Evolutionary conservation across 2,888 invertebrate species (phyloP), one percentile per base, ranked within the genome.

Genomic region (Antitype chi): DNA sequence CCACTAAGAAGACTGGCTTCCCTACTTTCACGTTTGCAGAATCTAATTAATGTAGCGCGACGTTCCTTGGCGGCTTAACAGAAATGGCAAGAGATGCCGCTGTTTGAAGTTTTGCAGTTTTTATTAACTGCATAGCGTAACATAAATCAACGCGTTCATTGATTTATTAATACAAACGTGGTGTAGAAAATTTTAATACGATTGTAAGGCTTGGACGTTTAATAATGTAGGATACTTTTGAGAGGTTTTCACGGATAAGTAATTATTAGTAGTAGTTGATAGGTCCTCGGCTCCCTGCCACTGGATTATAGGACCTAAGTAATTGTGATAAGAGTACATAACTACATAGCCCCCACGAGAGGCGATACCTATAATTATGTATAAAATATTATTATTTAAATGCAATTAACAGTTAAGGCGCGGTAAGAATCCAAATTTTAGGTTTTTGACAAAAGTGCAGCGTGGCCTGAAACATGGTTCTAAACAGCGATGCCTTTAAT

Each of bases 81-180:
- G 1, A 38, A 57, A 60, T 17, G 13, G 0, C 38, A 43, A 84
- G n/a, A 89, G 89, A 86, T 85, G 87, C 86, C 87, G 86, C 49
- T 71, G 60, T 53, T 49, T 17, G 0, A 13, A 57, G 2, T n/a
- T 47, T 20, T 9, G 0, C 43, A 8, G 23, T 28, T 69, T 55
- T 43, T 3, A 32, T n/a, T 70, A 32, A 55, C 85, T 80, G 85
- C 85, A 84, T 49, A 74, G 74, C 69, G 80, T 63, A 63, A 76
- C 59, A 68, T 76, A 78, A 81, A 81, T 74, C 47, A 80, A 52
- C 9, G 1, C 5, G 38, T n/a, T 53, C 63, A 72, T 68, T 82
- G 47, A 63, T 76, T 79, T 23, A 68, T 53, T 62, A 9, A 53
- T 59, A 53, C 32, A 63, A 38, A 38, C 52, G 17, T 38, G 25